A percentile compares a stretch with the other conserved stretches of the same genome.
Evolutionary conservation across 2,888 invertebrate genomes (phyloP).

Genomic region (Lochmaea crataegi): DNA sequence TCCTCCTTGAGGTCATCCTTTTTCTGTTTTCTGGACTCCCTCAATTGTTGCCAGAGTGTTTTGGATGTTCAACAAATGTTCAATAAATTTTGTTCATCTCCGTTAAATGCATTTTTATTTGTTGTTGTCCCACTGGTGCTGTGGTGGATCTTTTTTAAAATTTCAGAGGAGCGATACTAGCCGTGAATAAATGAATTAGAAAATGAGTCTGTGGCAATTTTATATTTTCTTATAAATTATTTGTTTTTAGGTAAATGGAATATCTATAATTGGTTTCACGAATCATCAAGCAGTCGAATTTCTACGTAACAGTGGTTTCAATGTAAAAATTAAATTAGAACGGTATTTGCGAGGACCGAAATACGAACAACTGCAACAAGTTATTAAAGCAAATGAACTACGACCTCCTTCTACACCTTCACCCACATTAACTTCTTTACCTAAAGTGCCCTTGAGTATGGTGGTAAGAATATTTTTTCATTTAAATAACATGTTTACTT

Average conservation of each 20-base stretch:
- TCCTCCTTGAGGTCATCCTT: too few relatives aligned
- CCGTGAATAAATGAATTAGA: neutral
- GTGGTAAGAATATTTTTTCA: constrained; percentile 65
- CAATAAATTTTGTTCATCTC: too few relatives aligned
- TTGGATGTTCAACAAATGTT: too few relatives aligned
- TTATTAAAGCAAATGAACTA: constrained; percentile 78
- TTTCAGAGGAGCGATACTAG: too few relatives aligned
- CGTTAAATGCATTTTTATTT: too few relatives aligned
- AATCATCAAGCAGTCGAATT: constrained; percentile 95
- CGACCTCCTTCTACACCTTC: constrained; percentile 74
- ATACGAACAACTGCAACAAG: constrained; percentile 84
- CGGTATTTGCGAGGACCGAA: constrained; percentile 89
- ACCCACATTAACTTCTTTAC: constrained; percentile 78
- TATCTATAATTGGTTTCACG: constrained; percentile 88
- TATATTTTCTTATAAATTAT: too few relatives aligned
- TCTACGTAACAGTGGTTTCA: constrained; percentile 82
- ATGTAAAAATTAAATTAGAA: constrained; percentile 77
- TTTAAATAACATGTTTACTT: neutral
- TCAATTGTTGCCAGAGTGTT: too few relatives aligned
- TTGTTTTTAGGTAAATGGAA: constrained; percentile 78
- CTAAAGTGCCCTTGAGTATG: constrained; percentile 80
- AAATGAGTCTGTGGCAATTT: too few relatives aligned
- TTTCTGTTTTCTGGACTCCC: too few relatives aligned
- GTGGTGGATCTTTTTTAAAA: too few relatives aligned
- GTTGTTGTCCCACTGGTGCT: too few relatives aligned